Conservation (phyloP, 1,140 invertebrate genomes). For the Oreohelix idahoensis region DNA sequence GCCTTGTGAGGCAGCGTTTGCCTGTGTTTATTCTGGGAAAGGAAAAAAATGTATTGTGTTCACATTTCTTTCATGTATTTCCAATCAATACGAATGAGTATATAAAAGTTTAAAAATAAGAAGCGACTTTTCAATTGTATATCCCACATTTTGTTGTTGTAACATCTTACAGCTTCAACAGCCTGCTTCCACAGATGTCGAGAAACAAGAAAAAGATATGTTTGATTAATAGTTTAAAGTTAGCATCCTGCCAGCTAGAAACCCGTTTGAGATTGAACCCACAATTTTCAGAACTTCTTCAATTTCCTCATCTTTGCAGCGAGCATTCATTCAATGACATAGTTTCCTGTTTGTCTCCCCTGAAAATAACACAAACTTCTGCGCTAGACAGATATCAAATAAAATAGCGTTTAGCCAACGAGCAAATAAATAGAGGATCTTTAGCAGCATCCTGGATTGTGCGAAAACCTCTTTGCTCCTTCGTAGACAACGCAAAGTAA, state of each 20-base stretch:
- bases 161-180: not conserved
- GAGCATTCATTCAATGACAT: not conserved
- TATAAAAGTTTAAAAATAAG: too few species aligned
- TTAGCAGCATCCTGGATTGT: not conserved
- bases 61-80: too few species aligned
- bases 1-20: too few species aligned
- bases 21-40: too few species aligned
- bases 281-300: not conserved
- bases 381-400: not conserved
- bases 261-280: not conserved
- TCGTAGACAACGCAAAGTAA: not conserved
- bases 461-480: not conserved
- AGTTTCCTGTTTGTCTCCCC: not conserved
- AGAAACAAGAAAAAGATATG: not conserved
- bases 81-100: too few species aligned
- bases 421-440: not conserved
- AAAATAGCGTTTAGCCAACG: slow-evolving; percentile 4
- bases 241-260: not conserved
- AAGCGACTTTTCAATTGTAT: too few species aligned
- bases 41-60: too few species aligned
- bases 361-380: not conserved
- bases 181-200: not conserved
- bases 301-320: not conserved
- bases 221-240: not conserved
- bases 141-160: too few species aligned